Conservation (phyloP, 2,888 invertebrate species). For the Pediacus dermestoides region DNA sequence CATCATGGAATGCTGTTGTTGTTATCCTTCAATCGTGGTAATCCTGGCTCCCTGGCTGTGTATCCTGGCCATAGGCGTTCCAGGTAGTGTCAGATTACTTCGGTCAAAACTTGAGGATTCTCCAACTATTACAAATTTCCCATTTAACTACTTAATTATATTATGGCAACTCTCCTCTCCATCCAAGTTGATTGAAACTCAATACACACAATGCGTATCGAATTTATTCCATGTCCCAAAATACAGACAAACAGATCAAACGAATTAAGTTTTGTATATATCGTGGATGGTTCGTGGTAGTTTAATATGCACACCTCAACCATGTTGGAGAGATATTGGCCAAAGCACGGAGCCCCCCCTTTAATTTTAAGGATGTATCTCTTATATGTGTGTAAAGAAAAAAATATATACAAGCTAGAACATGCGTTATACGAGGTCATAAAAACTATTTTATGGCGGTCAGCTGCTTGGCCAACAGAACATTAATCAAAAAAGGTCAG, state of each 20-base stretch:
- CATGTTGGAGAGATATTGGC: no score
- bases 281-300: no score
- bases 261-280: no score
- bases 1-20: no score
- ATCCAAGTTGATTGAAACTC: background rate
- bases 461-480: constrained; percentile 42
- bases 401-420: constrained; percentile 26
- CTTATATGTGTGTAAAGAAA: constrained; percentile 14
- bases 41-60: no score
- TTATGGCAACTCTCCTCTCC: constrained; percentile 35
- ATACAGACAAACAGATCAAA: no score
- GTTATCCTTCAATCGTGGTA: constrained; percentile 3
- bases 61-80: constrained; percentile 17
- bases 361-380: constrained; percentile 4
- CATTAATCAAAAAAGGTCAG: constrained; percentile 43
- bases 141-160: constrained; percentile 46
- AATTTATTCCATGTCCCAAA: no score
- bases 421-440: constrained; percentile 39
- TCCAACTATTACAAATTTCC: constrained; percentile 33
- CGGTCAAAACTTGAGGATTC: constrained; percentile 26
- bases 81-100: constrained; percentile 34
- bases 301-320: no score
- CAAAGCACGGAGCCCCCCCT: no score
- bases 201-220: background rate
- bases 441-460: constrained; percentile 45